Base-by-base conservation (phyloP, 2,888 invertebrate genomes). In the Troglohyphantes excavatus region DNA sequence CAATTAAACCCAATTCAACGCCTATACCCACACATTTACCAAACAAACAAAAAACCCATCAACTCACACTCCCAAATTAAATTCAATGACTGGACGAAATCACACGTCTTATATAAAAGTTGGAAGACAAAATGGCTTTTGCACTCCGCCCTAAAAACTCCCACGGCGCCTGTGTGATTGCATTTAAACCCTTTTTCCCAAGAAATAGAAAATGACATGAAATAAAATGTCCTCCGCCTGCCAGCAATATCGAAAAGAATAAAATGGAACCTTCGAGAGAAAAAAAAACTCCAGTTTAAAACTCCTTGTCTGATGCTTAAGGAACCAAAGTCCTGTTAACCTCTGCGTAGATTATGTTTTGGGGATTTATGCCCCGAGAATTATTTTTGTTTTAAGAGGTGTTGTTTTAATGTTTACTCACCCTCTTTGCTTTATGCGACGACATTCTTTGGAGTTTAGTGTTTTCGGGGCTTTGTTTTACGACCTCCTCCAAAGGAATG, bases 301-400 rank as follows among this genome's bases (percentile, higher is more conserved):
- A 9, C 43, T 39, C 63, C 46, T 63, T 27, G 53, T 63, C 73
- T 63, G 53, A 68, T 68, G 59, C 67, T 85, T 85, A 85, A 85
- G 68, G 65, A 85, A 76, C 68, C 61, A 85, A 76, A 65, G 68
- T 76, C 65, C 85, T 39, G 39, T 85, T 85, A 85, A 85, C 85
- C 85, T 39, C 59, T 21, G 67, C 83, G 33, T 85, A 68, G 85
- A 85, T 85, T 85, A 85, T 76, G 65, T 76, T 85, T 43, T 27
- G 26, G 76, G 75, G 76, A 85, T 85, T 85, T 85, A 85, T 85
- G 76, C 46, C 63, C 26, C 26, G 19, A 19, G 68, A 67, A 81
- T 81, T 81, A 46, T 63, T 63, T 83, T 83, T 83, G 43, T 83
- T 72, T 73, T 83, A 83, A 73, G 83, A 73, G 83, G 73, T 83